A percentile compares a stretch with the other conserved stretches of the same genome.
Conservation (phyloP, 2,113 vertebrate genomes). For the Tursiops truncatus region DNA sequence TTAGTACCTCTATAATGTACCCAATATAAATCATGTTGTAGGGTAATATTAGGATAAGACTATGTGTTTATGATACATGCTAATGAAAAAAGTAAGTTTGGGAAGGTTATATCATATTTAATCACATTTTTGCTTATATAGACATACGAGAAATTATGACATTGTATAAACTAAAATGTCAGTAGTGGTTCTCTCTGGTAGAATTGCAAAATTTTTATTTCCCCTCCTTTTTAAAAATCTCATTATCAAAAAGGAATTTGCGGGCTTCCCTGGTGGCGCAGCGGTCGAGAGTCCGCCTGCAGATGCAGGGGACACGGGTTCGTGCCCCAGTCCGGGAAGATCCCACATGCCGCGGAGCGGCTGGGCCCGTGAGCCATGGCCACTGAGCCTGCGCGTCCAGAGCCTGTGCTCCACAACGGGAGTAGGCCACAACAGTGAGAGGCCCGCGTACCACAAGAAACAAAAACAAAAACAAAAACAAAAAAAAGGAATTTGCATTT, state of each 20-base stretch:
- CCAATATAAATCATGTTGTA: not conserved
- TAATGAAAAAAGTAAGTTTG: constrained; percentile 29
- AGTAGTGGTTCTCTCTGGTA: not conserved
- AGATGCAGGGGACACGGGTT: too few relatives aligned
- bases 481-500: not conserved
- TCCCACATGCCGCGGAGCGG: too few relatives aligned
- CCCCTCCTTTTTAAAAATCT: not conserved
- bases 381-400: too few relatives aligned
- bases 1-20: not conserved
- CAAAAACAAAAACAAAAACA: too few relatives aligned
- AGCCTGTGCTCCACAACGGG: too few relatives aligned
- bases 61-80: not conserved
- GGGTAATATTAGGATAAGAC: not conserved
- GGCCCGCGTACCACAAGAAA: too few relatives aligned
- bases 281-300: too few relatives aligned
- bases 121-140: not conserved
- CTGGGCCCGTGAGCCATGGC: too few relatives aligned
- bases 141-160: not conserved
- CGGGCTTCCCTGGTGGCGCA: too few relatives aligned
- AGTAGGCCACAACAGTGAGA: too few relatives aligned
- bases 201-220: not conserved
- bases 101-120: not conserved
- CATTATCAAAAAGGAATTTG: not conserved
- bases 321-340: too few relatives aligned
- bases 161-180: constrained; percentile 13